These are phyloP conservation scores for Galaxea fascicularis DNA, from an alignment of 92 coral and sea anemone species.

Conservation along the genomic window DNA sequence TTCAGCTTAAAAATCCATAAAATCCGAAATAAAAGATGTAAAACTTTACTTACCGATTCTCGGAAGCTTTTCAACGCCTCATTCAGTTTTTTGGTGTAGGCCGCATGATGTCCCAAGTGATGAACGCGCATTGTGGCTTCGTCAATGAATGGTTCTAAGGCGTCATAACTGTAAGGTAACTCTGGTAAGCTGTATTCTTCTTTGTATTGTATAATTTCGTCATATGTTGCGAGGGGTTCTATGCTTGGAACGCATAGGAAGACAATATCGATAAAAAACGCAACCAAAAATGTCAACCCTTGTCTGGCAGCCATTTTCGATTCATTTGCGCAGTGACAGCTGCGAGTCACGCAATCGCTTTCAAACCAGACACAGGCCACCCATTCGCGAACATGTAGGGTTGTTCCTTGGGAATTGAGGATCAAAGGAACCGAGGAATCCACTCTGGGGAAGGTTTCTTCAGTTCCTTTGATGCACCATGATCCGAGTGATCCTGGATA, in stretches of 20 bases:
- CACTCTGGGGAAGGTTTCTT: too few species aligned
- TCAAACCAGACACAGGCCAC: too few species aligned
- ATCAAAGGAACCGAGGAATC: too few species aligned
- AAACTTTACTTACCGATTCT: conserved; percentile 70
- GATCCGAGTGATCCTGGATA: too few species aligned
- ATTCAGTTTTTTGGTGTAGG: conserved; percentile 86
- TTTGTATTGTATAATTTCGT: conserved; percentile 64
- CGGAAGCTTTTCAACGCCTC: conserved; percentile 83
- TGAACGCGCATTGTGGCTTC: conserved; percentile 88
- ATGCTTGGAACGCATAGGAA: conserved; percentile 8
- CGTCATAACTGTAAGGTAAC: conserved; percentile 82
- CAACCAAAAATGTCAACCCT: background rate
- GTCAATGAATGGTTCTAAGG: conserved; percentile 85
- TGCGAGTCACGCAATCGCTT: too few species aligned
- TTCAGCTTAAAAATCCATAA: too few species aligned
- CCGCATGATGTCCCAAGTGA: conserved; percentile 91
- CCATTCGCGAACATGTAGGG: too few species aligned
- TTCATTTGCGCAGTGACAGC: too few species aligned
- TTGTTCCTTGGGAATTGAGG: too few species aligned
- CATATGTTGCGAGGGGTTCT: conserved; percentile 43
- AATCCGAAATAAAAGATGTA: background rate
- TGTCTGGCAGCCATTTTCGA: conserved; percentile 16
- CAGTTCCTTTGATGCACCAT: too few species aligned
- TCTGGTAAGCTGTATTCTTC: conserved; percentile 82
- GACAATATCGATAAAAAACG: background rate